phyloP scores from a whole-genome alignment of 2,888 invertebrate species.

The Barypeithes pellucidus region DNA sequence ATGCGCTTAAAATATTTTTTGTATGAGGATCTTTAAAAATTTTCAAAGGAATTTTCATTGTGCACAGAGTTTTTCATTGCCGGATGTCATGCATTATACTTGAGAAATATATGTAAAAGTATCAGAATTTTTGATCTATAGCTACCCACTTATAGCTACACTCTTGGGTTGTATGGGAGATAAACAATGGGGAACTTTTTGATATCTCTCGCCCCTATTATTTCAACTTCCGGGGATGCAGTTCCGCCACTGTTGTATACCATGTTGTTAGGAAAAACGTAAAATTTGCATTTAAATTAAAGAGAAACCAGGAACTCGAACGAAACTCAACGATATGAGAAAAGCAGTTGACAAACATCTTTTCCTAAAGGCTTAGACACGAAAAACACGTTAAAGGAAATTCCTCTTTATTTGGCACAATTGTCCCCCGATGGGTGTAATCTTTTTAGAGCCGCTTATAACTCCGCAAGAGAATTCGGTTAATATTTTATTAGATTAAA shows the following conservation, averaged over 20 bases:
- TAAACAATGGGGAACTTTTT: too few species aligned
- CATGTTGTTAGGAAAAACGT: conserved; percentile 34
- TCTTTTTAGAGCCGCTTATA: conserved; percentile 8
- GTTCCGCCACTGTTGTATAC: conserved; percentile 1
- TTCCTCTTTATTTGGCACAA: conserved; percentile 16
- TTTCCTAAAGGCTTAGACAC: conserved; percentile 17
- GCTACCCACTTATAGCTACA: too few species aligned
- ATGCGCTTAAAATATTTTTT: too few species aligned
- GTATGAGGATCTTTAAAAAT: too few species aligned
- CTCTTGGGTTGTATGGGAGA: too few species aligned
- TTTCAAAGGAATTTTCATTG: too few species aligned
- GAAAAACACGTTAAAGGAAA: conserved; percentile 15
- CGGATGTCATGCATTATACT: too few species aligned
- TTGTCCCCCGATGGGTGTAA: neutral
- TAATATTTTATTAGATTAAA: conserved; percentile 3
- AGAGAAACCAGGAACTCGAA: conserved; percentile 8
- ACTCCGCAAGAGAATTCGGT: neutral
- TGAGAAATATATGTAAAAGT: too few species aligned
- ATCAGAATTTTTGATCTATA: too few species aligned
- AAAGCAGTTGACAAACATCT: conserved; percentile 43
- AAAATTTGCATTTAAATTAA: conserved; percentile 50
- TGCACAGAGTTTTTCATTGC: too few species aligned
- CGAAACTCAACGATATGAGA: conserved; percentile 19
- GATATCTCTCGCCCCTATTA: too few species aligned
- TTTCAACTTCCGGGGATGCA: too few species aligned